Evolutionary conservation across 1,140 invertebrate genomes (phyloP).

Genomic region (Holotrichia oblita): DNA sequence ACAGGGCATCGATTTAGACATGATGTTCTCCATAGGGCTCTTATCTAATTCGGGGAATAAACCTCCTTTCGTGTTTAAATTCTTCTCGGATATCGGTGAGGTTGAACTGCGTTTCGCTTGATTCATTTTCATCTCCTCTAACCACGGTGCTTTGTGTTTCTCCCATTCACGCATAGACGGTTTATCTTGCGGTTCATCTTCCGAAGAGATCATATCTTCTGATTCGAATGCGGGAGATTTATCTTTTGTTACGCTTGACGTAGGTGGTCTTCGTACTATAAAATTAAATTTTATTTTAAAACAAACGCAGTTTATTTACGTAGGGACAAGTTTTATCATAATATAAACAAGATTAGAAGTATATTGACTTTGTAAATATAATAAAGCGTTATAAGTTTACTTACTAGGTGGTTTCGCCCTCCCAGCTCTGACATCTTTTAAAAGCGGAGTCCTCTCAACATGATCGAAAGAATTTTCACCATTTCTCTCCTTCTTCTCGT

Average conservation of each 20-base stretch:
- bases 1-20: conserved; percentile 55
- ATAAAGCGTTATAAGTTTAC: background rate
- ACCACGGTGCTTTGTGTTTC: conserved; percentile 73
- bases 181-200: conserved; percentile 62
- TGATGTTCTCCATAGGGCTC: conserved; percentile 49
- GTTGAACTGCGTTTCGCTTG: conserved; percentile 70
- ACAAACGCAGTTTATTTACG: background rate
- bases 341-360: too few species aligned
- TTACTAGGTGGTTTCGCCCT: conserved; percentile 64
- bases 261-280: conserved; percentile 35
- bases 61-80: conserved; percentile 40
- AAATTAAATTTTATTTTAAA: background rate
- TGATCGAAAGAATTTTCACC: conserved; percentile 67
- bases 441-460: conserved; percentile 68
- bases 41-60: conserved; percentile 40
- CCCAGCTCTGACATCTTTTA: conserved; percentile 69
- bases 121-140: conserved; percentile 73
- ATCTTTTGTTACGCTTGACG: conserved; percentile 30
- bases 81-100: conserved; percentile 57
- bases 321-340: background rate
- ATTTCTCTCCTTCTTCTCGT: conserved; percentile 15
- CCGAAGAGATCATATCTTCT: conserved; percentile 53
- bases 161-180: conserved; percentile 67
- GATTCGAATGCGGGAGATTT: conserved; percentile 50
- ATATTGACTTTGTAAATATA: too few species aligned